These are phyloP conservation scores for Rhizoglyphus robini DNA, from an alignment of 1,140 invertebrate species.

Conservation along the genomic window DNA sequence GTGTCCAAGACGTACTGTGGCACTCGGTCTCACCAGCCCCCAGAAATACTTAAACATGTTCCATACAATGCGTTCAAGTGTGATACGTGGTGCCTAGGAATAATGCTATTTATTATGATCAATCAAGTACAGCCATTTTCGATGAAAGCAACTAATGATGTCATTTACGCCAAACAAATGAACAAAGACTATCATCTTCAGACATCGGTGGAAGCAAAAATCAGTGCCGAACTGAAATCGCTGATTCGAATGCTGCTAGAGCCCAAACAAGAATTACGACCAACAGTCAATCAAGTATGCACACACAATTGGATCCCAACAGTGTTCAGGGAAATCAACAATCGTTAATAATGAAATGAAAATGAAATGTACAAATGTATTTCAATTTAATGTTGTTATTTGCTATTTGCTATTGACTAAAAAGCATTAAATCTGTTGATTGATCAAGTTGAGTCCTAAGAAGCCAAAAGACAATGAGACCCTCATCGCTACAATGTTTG, in stretches of 20 bases:
- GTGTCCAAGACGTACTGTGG: conserved; percentile 29
- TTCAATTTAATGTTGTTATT: too few relatives aligned
- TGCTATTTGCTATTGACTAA: too few relatives aligned
- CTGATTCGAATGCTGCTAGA: conserved; percentile 60
- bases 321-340: too few relatives aligned
- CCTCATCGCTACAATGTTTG: too few relatives aligned
- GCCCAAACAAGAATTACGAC: conserved; percentile 54
- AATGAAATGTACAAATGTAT: too few relatives aligned
- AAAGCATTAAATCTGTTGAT: too few relatives aligned
- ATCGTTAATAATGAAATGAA: too few relatives aligned
- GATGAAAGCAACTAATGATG: background rate
- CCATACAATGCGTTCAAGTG: conserved; percentile 23
- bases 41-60: conserved; percentile 26
- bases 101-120: conserved; percentile 30
- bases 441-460: too few relatives aligned
- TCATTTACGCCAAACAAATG: background rate
- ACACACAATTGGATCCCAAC: too few relatives aligned
- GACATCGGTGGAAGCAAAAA: background rate
- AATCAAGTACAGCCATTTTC: conserved; percentile 33
- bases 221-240: conserved; percentile 43
- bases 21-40: conserved; percentile 28
- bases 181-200: conserved; percentile 1
- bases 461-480: too few relatives aligned
- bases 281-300: too few relatives aligned
- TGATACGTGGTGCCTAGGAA: conserved; percentile 30